phyloP scores from a whole-genome alignment of 2,888 invertebrate species.

The Metalampra italica region DNA sequence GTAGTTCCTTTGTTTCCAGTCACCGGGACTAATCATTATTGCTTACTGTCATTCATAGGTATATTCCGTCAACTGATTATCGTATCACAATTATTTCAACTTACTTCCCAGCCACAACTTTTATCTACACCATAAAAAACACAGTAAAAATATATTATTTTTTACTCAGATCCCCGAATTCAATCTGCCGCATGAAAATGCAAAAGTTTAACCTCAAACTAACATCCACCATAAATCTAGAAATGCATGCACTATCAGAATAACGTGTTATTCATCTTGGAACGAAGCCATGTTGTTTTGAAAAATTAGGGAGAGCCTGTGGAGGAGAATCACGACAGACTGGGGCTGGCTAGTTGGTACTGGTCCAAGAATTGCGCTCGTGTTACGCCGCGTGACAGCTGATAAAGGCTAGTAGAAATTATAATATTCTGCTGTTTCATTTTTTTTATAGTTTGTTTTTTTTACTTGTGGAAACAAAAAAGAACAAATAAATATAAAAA shows the following conservation, averaged over 20 bases:
- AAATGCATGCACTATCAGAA: constrained; percentile 47
- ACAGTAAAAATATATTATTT: too few species aligned
- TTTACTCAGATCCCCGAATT: too few species aligned
- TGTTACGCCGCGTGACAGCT: constrained; percentile 38
- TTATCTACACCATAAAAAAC: too few species aligned
- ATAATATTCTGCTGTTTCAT: constrained; percentile 15
- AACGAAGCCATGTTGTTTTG: constrained; percentile 62
- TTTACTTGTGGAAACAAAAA: too few species aligned
- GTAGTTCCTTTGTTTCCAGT: too few species aligned
- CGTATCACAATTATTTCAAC: too few species aligned
- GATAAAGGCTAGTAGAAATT: constrained; percentile 26
- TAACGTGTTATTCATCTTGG: constrained; percentile 56
- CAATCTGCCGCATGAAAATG: too few species aligned
- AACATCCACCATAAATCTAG: constrained; percentile 31
- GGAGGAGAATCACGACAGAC: neutral
- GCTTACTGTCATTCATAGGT: too few species aligned
- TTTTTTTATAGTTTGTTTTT: neutral
- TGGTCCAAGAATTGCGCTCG: constrained; percentile 46
- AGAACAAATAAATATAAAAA: too few species aligned
- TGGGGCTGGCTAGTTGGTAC: constrained; percentile 36
- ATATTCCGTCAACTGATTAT: too few species aligned
- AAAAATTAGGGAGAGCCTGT: constrained; percentile 55
- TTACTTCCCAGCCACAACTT: too few species aligned
- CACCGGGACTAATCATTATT: too few species aligned
- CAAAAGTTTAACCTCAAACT: constrained; percentile 12